phyloP scores from a whole-genome alignment of 64 coral and sea anemone genomes.

The Anthopleura sola region DNA sequence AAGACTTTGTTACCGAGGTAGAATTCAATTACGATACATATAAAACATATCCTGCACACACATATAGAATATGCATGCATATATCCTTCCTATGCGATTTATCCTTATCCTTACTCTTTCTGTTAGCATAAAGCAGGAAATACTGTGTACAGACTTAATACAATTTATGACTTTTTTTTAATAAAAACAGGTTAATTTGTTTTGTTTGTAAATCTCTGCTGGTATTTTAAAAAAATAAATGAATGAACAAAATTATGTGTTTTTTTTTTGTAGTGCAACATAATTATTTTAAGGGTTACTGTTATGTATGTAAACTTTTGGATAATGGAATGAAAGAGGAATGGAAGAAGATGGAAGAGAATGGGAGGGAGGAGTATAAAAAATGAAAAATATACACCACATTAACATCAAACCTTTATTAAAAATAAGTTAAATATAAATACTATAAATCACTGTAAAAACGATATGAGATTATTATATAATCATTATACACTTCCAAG shows the following conservation, averaged over 20 bases:
- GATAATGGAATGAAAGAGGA: no score
- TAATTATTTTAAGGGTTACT: not conserved
- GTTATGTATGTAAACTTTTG: no score
- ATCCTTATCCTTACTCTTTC: not conserved
- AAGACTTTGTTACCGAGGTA: not conserved
- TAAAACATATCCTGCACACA: not conserved
- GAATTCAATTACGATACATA: not conserved
- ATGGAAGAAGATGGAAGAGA: no score
- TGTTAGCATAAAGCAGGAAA: not conserved
- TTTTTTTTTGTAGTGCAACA: not conserved
- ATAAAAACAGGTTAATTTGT: not conserved
- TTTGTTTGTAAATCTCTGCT: not conserved
- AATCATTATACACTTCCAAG: conserved; percentile 60
- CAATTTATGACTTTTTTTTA: not conserved
- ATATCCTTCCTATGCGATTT: not conserved
- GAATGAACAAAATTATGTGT: not conserved
- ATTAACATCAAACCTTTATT: not conserved
- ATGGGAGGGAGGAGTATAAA: no score
- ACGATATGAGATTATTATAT: not conserved
- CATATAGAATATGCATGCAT: not conserved
- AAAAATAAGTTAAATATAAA: conserved; percentile 6
- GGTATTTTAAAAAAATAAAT: not conserved
- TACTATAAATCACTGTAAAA: not conserved
- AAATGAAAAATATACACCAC: no score
- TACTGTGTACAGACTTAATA: not conserved